A percentile compares a stretch with the other conserved stretches of the same genome.
Conservation (phyloP, 1,140 invertebrate genomes). For the Magallana gigas region DNA sequence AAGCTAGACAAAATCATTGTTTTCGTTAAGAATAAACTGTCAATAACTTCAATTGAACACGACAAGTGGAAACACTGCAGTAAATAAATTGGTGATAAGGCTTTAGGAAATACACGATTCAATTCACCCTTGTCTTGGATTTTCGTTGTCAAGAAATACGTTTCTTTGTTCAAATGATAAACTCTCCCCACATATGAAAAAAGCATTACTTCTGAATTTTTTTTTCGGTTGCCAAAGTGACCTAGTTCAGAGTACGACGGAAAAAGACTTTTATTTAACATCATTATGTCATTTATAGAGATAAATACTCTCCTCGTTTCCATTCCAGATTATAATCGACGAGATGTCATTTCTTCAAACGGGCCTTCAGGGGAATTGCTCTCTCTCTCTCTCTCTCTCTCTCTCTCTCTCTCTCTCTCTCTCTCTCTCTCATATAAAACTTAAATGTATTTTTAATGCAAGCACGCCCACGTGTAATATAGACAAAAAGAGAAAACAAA, state of each 20-base stretch:
- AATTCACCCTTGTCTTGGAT: background rate
- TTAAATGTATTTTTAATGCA: too few species aligned
- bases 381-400: too few species aligned
- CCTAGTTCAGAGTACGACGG: background rate
- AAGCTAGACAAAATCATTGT: background rate
- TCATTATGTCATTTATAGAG: constrained; percentile 26
- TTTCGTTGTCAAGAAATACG: background rate
- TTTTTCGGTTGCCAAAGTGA: background rate
- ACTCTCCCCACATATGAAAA: constrained; percentile 26
- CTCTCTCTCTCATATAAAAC: too few species aligned
- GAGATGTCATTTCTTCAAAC: too few species aligned
- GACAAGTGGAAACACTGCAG: background rate
- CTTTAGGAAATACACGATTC: background rate
- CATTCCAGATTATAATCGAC: too few species aligned
- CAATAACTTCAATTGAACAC: background rate
- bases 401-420: too few species aligned
- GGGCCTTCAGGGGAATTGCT: too few species aligned
- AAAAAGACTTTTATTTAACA: background rate
- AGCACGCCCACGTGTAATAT: too few species aligned
- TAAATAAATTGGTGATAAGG: background rate
- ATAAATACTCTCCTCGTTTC: background rate
- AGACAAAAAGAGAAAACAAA: too few species aligned
- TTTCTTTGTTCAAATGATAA: constrained; percentile 14
- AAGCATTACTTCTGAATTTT: background rate
- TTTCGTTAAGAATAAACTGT: too few species aligned